A percentile compares a stretch with the other conserved stretches of the same genome.
Evolutionary conservation across 1,140 invertebrate species (phyloP).

Genomic region (Aculops lycopersici): DNA sequence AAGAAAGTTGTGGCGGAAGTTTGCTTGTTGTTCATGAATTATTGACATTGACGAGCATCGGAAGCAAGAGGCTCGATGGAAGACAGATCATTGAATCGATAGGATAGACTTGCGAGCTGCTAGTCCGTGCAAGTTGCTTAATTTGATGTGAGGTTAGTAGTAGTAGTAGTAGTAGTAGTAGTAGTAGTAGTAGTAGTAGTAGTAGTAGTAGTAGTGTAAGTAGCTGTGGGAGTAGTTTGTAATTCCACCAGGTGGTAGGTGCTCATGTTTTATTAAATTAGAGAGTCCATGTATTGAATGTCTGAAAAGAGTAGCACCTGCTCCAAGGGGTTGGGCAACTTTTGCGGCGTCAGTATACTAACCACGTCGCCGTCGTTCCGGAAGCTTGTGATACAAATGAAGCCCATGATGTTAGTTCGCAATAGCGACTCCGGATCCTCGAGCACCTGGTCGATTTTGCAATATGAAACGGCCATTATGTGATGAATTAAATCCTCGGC

Average conservation of each 20-base stretch:
- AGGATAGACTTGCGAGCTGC: neutral
- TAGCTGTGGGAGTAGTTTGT: no score
- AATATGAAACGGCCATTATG: slow-evolving; percentile 39
- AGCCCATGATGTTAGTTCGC: slow-evolving; percentile 56
- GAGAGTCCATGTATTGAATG: slow-evolving; percentile 11
- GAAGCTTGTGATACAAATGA: slow-evolving; percentile 46
- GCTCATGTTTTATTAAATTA: no score
- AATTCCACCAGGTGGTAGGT: no score
- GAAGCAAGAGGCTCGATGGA: no score
- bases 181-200: no score
- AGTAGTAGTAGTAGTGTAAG: no score
- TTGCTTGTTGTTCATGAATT: no score
- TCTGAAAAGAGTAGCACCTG: slow-evolving; percentile 11
- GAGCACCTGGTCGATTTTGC: slow-evolving; percentile 21
- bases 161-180: slow-evolving; percentile 1
- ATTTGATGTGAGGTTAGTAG: slow-evolving; percentile 6
- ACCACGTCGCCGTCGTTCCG: slow-evolving; percentile 52
- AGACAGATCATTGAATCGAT: no score
- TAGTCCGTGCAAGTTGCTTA: slow-evolving; percentile 2
- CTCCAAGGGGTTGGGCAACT: slow-evolving; percentile 44
- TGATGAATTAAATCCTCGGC: slow-evolving; percentile 37
- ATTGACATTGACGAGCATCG: no score
- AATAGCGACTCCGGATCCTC: slow-evolving; percentile 32
- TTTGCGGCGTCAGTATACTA: slow-evolving; percentile 65
- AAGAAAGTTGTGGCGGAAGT: no score